A percentile compares a stretch with the other conserved stretches of the same genome.
Evolutionary conservation across 23 tunicate genomes (phyloP).

Genomic region (Botrylloides violaceus): DNA sequence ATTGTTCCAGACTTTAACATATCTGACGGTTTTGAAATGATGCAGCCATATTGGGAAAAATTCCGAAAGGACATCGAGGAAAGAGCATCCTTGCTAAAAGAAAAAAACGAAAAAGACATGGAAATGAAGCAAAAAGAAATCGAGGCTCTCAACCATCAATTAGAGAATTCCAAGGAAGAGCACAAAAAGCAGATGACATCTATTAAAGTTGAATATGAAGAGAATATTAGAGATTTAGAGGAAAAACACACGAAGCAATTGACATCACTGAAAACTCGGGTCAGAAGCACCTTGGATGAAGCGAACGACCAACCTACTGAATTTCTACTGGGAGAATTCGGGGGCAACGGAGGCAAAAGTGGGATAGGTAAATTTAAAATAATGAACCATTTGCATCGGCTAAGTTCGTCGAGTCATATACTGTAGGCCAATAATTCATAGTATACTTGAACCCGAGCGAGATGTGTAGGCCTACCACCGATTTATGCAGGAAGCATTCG

Average conservation of each 20-base stretch:
- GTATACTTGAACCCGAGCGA: no score
- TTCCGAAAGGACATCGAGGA: background rate
- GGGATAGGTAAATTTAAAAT: background rate
- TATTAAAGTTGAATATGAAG: background rate
- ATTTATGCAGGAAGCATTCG: no score
- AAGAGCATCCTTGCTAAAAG: background rate
- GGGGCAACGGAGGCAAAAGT: background rate
- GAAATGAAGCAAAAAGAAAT: background rate
- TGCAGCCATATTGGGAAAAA: background rate
- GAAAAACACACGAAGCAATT: background rate
- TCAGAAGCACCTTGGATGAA: background rate
- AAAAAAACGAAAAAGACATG: background rate
- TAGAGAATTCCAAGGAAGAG: background rate
- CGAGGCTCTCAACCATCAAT: background rate
- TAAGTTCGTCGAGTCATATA: no score
- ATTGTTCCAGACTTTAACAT: no score
- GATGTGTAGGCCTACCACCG: no score
- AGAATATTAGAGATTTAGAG: background rate
- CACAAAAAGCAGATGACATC: background rate
- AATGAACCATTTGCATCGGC: no score
- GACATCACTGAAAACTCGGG: background rate
- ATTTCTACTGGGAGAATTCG: background rate
- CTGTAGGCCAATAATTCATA: no score
- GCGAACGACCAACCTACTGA: background rate
- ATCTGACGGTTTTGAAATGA: background rate